These are phyloP conservation scores for Brachyopa scutellaris DNA, from an alignment of 2,888 invertebrate genomes.

Conservation along the genomic window DNA sequence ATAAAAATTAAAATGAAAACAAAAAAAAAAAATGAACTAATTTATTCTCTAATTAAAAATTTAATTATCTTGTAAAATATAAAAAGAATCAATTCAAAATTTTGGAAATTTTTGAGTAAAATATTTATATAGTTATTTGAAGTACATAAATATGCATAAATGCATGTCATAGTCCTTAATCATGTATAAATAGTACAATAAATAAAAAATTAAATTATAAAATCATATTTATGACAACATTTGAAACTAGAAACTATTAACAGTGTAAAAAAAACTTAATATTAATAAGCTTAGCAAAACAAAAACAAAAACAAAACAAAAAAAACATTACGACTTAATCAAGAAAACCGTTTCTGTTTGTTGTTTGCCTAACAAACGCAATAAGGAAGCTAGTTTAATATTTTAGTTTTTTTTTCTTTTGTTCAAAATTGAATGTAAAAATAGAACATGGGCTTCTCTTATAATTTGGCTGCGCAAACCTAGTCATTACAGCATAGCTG, in stretches of 20 bases:
- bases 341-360: slow-evolving; percentile 7
- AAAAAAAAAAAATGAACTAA: slow-evolving; percentile 3
- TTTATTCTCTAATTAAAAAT: slow-evolving; percentile 17
- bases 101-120: slow-evolving; percentile 19
- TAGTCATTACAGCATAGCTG: slow-evolving; percentile 39
- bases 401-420: not conserved
- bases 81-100: slow-evolving; percentile 19
- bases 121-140: slow-evolving; percentile 22
- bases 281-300: no score
- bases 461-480: slow-evolving; percentile 2
- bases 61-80: slow-evolving; percentile 47
- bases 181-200: slow-evolving; percentile 17
- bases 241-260: slow-evolving; percentile 48
- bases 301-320: slow-evolving; percentile 13
- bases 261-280: slow-evolving; percentile 29
- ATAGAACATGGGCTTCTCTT: not conserved
- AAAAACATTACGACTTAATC: slow-evolving; percentile 45
- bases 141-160: slow-evolving; percentile 30
- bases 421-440: no score
- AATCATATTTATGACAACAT: slow-evolving; percentile 45
- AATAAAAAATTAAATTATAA: slow-evolving; percentile 14
- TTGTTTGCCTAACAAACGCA: slow-evolving; percentile 20
- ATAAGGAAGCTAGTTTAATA: slow-evolving; percentile 23
- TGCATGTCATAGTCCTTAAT: slow-evolving; percentile 29
- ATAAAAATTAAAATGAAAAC: slow-evolving; percentile 1